These are phyloP conservation scores for Esox lucius DNA, from an alignment of 2,797 vertebrate species.

Conservation along the genomic window DNA sequence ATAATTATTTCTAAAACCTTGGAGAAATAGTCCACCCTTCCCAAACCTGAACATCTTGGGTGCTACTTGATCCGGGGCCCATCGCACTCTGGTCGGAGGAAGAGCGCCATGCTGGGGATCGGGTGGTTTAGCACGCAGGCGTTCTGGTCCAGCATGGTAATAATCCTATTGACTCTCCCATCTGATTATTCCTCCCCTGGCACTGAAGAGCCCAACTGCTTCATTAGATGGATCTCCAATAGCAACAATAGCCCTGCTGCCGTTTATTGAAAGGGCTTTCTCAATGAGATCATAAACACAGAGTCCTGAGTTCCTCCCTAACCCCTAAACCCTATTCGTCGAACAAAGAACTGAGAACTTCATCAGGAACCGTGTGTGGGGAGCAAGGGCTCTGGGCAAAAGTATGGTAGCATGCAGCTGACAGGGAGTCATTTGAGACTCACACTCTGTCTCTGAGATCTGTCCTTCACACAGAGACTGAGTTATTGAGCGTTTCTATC, in stretches of 20 bases:
- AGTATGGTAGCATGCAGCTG: no score
- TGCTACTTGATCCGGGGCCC: no score
- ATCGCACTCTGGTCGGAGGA: no score
- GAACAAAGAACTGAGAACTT: slow-evolving; percentile 43
- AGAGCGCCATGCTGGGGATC: no score
- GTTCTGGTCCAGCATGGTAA: neutral
- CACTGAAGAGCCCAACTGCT: slow-evolving; percentile 38
- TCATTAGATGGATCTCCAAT: slow-evolving; percentile 48
- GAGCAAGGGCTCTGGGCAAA: no score
- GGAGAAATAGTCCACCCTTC: no score
- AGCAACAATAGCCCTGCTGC: slow-evolving; percentile 48
- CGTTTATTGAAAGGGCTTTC: slow-evolving; percentile 49
- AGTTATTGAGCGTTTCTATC: slow-evolving; percentile 33
- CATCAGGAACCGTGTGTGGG: no score
- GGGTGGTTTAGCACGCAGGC: neutral
- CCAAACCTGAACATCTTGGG: no score
- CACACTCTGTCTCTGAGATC: no score
- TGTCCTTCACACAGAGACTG: slow-evolving; percentile 39
- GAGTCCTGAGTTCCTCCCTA: slow-evolving; percentile 29
- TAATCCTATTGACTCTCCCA: neutral
- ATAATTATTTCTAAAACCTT: no score
- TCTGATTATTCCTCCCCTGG: slow-evolving; percentile 16
- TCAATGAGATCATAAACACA: slow-evolving; percentile 50
- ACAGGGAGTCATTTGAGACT: neutral
- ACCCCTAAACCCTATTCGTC: slow-evolving; percentile 11